Evolutionary conservation across 23 tunicate genomes (phyloP).

Genomic region (Ascidia mentula): DNA sequence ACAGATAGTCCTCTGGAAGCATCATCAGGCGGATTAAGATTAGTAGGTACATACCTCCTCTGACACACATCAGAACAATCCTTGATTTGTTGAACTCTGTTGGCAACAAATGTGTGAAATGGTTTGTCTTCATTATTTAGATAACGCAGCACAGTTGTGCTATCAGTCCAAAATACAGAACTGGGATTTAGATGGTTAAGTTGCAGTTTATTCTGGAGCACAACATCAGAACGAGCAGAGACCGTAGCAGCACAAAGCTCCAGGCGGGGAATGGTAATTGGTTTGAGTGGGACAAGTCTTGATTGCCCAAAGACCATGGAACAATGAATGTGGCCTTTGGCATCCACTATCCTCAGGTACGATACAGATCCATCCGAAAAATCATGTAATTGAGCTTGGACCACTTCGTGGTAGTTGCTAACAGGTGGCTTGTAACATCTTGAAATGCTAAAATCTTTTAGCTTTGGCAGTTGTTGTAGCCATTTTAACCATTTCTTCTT

Average conservation of each 20-base stretch:
- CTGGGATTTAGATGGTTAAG: neutral
- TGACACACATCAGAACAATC: constrained; percentile 21
- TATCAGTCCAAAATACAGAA: constrained; percentile 56
- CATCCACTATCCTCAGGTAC: constrained; percentile 35
- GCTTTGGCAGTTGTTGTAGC: too few species aligned
- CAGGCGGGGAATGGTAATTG: constrained; percentile 32
- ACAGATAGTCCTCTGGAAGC: constrained; percentile 39
- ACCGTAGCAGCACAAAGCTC: constrained; percentile 53
- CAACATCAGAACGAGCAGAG: constrained; percentile 11
- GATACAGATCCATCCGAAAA: constrained; percentile 57
- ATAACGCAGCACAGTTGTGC: constrained; percentile 49
- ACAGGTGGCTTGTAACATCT: constrained; percentile 41
- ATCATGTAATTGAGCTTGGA: constrained; percentile 19
- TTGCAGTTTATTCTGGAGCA: constrained; percentile 27
- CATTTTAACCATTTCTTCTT: too few species aligned
- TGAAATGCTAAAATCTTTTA: too few species aligned
- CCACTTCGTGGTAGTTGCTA: constrained; percentile 11
- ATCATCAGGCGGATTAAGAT: constrained; percentile 39
- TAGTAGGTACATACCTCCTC: constrained; percentile 36
- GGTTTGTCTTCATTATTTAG: constrained; percentile 9
- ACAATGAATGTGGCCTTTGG: constrained; percentile 21
- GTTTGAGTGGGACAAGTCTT: constrained; percentile 44
- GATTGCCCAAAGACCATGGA: constrained; percentile 40
- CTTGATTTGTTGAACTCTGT: constrained; percentile 40
- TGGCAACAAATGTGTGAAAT: constrained; percentile 64